Evolutionary conservation across 1,140 invertebrate species (phyloP).

Genomic region (Brachionus manjavacas): DNA sequence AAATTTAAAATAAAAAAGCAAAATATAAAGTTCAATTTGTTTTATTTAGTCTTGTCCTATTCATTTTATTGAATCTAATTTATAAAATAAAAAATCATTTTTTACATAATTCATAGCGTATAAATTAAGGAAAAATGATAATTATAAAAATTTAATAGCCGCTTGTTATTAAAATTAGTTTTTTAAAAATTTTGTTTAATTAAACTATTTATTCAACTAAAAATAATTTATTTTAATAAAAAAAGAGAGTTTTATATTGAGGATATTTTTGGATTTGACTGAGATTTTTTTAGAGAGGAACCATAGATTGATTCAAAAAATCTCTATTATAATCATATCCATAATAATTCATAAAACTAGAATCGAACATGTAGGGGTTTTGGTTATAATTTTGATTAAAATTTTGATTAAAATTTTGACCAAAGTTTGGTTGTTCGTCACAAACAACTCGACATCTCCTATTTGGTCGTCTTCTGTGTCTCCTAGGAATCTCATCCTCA

Average conservation of each 20-base stretch:
- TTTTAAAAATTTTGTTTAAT: background rate
- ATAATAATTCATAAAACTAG: constrained; percentile 7
- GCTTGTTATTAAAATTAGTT: too few relatives aligned
- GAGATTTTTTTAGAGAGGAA: background rate
- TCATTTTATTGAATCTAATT: too few relatives aligned
- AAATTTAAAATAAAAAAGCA: too few relatives aligned
- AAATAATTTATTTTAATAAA: background rate
- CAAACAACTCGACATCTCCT: background rate
- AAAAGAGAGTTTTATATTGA: background rate
- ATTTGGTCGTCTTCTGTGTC: background rate
- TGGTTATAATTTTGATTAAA: background rate
- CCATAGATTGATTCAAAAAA: background rate
- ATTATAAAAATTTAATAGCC: too few relatives aligned
- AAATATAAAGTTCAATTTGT: too few relatives aligned
- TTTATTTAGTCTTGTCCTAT: too few relatives aligned
- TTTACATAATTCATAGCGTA: too few relatives aligned
- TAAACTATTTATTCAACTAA: background rate
- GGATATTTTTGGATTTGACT: background rate
- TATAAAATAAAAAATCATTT: too few relatives aligned
- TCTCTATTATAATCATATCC: background rate
- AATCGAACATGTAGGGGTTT: background rate
- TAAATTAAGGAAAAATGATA: too few relatives aligned
- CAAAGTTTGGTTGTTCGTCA: background rate
- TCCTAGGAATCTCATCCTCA: background rate
- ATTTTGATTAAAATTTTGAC: background rate